Percentiles rank a stretch among this genome's conserved stretches.
Conservation (phyloP, 2,888 invertebrate species). For the Conistra vaccinii region DNA sequence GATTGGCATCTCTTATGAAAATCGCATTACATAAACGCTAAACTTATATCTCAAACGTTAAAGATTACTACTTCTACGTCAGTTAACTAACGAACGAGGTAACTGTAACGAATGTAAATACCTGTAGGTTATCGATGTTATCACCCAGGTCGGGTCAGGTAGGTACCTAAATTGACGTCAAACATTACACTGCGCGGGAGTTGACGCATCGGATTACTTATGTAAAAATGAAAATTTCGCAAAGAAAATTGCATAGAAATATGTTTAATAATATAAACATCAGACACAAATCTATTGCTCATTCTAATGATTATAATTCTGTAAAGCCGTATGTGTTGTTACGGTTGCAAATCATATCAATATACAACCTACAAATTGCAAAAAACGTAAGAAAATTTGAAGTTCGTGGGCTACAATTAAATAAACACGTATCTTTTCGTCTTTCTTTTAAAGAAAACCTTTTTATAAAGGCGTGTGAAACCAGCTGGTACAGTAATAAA, state of each 20-base stretch:
- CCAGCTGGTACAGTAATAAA: conserved; percentile 20
- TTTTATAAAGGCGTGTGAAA: conserved; percentile 7
- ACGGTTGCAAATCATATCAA: too few relatives aligned
- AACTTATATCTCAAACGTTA: not conserved
- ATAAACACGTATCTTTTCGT: not conserved
- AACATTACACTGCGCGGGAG: conserved; percentile 22
- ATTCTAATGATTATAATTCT: too few relatives aligned
- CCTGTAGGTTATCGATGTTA: conserved; percentile 8
- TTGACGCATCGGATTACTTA: not conserved
- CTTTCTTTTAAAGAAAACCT: conserved; percentile 31
- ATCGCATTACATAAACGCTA: not conserved
- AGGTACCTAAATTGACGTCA: conserved; percentile 32
- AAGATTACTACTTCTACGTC: too few relatives aligned
- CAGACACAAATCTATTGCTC: too few relatives aligned
- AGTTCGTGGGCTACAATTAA: not conserved
- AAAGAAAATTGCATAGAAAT: not conserved
- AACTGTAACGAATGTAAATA: not conserved
- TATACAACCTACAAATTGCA: too few relatives aligned
- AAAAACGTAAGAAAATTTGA: too few relatives aligned
- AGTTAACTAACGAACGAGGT: not conserved
- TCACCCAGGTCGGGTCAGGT: conserved; percentile 25
- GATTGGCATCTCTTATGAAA: not conserved
- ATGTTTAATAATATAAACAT: not conserved
- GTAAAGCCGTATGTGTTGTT: too few relatives aligned
- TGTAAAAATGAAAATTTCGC: not conserved